Percentiles rank a stretch among this genome's conserved stretches.
Conservation (phyloP, 2,797 vertebrate genomes). For the Carcharodon carcharias region DNA sequence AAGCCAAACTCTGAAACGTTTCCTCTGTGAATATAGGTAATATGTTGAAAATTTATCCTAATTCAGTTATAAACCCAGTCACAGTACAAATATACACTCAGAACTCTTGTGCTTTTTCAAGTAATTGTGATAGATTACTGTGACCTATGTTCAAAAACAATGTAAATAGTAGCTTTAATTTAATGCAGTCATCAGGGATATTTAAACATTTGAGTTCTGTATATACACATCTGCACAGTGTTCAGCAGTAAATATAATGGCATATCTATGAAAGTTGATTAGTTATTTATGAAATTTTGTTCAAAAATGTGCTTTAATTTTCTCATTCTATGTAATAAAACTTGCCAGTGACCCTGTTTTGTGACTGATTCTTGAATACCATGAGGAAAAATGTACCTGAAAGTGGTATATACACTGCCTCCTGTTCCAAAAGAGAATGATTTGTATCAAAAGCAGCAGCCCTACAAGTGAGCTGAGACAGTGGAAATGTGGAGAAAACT, state of each 20-base stretch:
- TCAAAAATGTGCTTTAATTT: constrained; percentile 22
- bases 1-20: neutral
- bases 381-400: neutral
- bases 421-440: neutral
- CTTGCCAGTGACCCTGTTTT: constrained; percentile 3
- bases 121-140: constrained; percentile 36
- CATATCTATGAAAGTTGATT: constrained; percentile 36
- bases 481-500: neutral
- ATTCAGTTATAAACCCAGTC: constrained; percentile 14
- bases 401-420: neutral
- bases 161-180: constrained; percentile 38
- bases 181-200: constrained; percentile 36
- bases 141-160: constrained; percentile 14
- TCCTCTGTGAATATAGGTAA: constrained; percentile 32
- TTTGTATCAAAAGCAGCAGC: neutral
- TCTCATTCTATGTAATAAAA: constrained; percentile 34
- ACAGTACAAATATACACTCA: constrained; percentile 32
- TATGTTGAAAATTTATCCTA: constrained; percentile 24
- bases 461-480: neutral
- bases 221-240: constrained; percentile 30
- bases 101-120: constrained; percentile 21
- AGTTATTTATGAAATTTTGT: constrained; percentile 37
- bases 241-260: constrained; percentile 36
- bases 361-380: neutral
- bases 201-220: constrained; percentile 35